Conservation (phyloP, 2,888 invertebrate species). For the Drepana falcataria region DNA sequence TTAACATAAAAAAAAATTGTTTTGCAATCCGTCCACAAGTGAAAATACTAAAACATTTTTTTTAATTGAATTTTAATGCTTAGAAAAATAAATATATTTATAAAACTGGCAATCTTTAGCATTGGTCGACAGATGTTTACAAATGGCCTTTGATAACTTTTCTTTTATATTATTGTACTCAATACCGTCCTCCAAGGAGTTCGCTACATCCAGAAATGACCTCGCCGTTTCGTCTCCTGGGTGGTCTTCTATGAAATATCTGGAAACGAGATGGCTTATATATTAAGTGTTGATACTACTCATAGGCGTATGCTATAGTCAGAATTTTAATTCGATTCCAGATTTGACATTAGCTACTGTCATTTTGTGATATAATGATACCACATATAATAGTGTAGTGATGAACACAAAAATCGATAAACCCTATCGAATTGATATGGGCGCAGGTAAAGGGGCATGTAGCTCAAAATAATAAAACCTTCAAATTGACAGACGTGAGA, state of each 20-base stretch:
- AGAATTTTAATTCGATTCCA: too few relatives aligned
- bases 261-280: constrained; percentile 20
- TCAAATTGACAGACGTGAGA: too few relatives aligned
- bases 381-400: too few relatives aligned
- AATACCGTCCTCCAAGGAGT: constrained; percentile 30
- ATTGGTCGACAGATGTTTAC: constrained; percentile 29
- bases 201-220: constrained; percentile 33
- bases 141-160: constrained; percentile 38
- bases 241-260: constrained; percentile 37
- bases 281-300: background rate
- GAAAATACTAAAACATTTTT: background rate
- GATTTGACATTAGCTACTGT: too few relatives aligned
- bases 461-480: too few relatives aligned
- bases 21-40: background rate
- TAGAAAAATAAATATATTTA: constrained; percentile 48
- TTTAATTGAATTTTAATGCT: constrained; percentile 11
- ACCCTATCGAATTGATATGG: too few relatives aligned
- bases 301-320: too few relatives aligned
- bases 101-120: constrained; percentile 29
- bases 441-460: too few relatives aligned
- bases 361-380: too few relatives aligned
- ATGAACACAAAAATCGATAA: too few relatives aligned
- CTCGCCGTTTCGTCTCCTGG: constrained; percentile 34
- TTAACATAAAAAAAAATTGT: too few relatives aligned
- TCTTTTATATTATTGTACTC: constrained; percentile 41